Evolutionary conservation across 2,113 vertebrate genomes (phyloP), one percentile per base, ranked within the genome.

Genomic region (Crotalus horridus): DNA sequence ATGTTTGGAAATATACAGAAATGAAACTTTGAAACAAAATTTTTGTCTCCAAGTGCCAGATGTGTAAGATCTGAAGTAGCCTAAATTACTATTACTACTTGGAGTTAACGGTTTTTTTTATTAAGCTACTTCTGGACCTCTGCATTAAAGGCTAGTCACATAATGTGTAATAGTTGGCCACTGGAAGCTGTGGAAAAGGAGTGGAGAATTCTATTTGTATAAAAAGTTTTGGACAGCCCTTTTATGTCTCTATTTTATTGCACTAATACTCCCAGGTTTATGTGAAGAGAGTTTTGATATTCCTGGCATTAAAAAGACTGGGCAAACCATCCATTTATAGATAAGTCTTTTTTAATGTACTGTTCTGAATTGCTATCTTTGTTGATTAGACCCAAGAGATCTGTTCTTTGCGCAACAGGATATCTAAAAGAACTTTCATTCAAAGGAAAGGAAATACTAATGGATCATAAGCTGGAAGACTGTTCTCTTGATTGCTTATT

Each of bases 231-330:
- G 89, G 6, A 11, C 74, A 85, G 0, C 61, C 93, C 85, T 85
- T 56, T 89, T n/a, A 92, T 85, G 26, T 61, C 69, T 92, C 87
- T 48, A 92, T 17, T 90, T 58, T 89, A 74, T 23, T 59, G 53
- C 95, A 95, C 95, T 69, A 21, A 91, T 58, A 39, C 92, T 81
- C 0, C 24, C 33, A 90, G 96, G 92, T 88, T 92, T 94, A 95
- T 96, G 92, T 92, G 53, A 12, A 0, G 17, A 87, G 89, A 9
- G 12, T 59, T 39, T 26, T 51, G 13, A 51, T 54, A 88, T 74
- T 85, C 24, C 53, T 85, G 94, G 94, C 87, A 94, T 29, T 15
- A n/a, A 23, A 93, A 96, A 93, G 92, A 86, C 1, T 61, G 53
- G 20, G 89, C 55, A 85, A 89, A 93, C 94, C 90, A 24, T 81